Evolutionary conservation across 1,140 invertebrate species (phyloP).

Genomic region (Cotesia glomerata): DNA sequence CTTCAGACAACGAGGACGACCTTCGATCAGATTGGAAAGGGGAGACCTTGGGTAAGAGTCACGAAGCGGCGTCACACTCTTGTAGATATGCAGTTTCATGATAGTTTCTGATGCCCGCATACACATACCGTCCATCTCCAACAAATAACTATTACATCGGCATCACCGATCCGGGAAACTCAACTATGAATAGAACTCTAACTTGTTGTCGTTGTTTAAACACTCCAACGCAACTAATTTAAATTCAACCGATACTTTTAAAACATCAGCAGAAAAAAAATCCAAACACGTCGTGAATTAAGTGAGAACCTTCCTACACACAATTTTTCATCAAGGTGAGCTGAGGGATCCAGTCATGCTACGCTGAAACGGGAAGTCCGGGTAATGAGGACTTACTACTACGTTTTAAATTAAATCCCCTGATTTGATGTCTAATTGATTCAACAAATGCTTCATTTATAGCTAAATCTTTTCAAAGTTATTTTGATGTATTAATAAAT

Average conservation of each 20-base stretch:
- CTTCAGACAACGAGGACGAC: conserved; percentile 32
- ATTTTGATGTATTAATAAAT: no score
- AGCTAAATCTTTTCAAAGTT: no score
- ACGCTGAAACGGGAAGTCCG: not conserved
- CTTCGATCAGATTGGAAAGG: conserved; percentile 58
- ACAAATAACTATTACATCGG: not conserved
- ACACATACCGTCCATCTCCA: not conserved
- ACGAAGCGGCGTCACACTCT: conserved; percentile 47
- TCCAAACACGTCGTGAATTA: not conserved
- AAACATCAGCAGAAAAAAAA: not conserved
- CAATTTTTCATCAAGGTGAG: conserved; percentile 17
- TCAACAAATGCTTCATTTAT: no score
- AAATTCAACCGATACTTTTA: no score
- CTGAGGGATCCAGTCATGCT: not conserved
- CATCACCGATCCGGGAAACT: not conserved
- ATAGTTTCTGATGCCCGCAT: not conserved
- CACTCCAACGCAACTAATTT: not conserved
- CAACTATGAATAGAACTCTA: not conserved
- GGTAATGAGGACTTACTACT: not conserved
- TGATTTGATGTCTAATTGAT: no score
- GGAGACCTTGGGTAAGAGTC: conserved; percentile 57
- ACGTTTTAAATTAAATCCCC: no score
- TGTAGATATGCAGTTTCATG: not conserved
- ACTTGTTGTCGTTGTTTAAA: not conserved
- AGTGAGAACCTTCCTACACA: conserved; percentile 2